These are phyloP conservation scores for Darevskia mixta DNA, from an alignment of 2,797 vertebrate genomes.

Conservation along the genomic window DNA sequence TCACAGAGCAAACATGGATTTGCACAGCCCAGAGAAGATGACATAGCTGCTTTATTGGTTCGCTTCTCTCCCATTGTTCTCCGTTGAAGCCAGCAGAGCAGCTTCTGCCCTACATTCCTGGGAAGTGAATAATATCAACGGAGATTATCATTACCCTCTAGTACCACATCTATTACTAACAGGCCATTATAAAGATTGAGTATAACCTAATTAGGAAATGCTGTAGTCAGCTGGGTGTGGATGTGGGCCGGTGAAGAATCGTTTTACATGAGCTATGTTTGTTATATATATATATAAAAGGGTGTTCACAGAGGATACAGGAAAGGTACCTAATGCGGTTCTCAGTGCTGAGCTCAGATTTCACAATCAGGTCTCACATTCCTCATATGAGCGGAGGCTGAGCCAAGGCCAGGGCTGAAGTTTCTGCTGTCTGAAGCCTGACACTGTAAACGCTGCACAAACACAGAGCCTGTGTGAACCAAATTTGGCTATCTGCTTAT, in stretches of 20 bases:
- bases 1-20: conserved; percentile 68
- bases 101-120: conserved; percentile 81
- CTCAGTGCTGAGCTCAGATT: conserved; percentile 46
- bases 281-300: conserved; percentile 38
- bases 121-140: conserved; percentile 83
- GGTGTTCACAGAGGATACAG: conserved; percentile 56
- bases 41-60: conserved; percentile 72
- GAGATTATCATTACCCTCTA: conserved; percentile 82
- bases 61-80: conserved; percentile 77
- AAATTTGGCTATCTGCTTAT: conserved; percentile 46
- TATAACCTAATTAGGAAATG: conserved; percentile 87
- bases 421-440: conserved; percentile 40
- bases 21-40: conserved; percentile 61
- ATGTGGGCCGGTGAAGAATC: conserved; percentile 56
- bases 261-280: conserved; percentile 57
- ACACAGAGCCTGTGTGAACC: conserved; percentile 27
- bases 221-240: conserved; percentile 71
- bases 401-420: conserved; percentile 16
- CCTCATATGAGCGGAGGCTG: conserved; percentile 43
- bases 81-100: conserved; percentile 70
- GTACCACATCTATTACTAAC: conserved; percentile 79
- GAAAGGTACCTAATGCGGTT: conserved; percentile 44
- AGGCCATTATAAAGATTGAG: conserved; percentile 74
- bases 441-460: conserved; percentile 35
- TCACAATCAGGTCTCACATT: conserved; percentile 15